Base-by-base conservation (phyloP, 53 echinoderm and acorn worm genomes). In the Echinarachnius parma region DNA sequence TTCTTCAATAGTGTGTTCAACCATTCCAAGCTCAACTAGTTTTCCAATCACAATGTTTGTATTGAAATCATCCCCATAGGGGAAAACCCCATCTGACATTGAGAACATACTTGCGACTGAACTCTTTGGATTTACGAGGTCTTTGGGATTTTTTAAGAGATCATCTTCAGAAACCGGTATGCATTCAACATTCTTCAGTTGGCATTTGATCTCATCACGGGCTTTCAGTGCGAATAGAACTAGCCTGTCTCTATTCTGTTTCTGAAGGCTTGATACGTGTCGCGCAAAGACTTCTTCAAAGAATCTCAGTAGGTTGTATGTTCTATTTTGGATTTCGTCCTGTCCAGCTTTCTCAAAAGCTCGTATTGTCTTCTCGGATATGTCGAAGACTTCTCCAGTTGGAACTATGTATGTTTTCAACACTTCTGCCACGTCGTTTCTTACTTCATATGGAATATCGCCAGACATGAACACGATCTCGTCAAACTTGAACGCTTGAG, bases 71-170 rank as follows among this genome's bases (percentile, higher is more conserved):
- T 54, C 34, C 24, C 68, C 34, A 3, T 21, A 8, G 11, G 72
- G 72, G 20, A 72, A 72, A 3, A 54, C 55, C 10, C 28, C 14
- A n/a, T 72, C 72, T 34, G 24, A 39, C 36, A 55, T 56, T 2
- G 72, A 72, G 28, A 22, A 72, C 37, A 72, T 5, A 2, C 24
- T 34, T 0, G 72, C 72, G 36, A 28, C 72, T 72, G 35, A 9
- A 9, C 72, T 53, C 1, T 31, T 18, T n/a, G 60, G 83, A 66
- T 83, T 58, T 50, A 68, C 60, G 8, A 83, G 58, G 21, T 77
- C 68, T 9, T 34, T 27, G 11, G 83, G 83, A 9, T 23, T 66
- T 46, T 35, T 53, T 2, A 66, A 60, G 2, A n/a, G n/a, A 42
- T 5, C 0, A 19, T 15, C 30, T 2, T 4, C 16, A 3, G 34